These are phyloP conservation scores for Lucilia cuprina DNA, from an alignment of 1,140 invertebrate species.

Conservation along the genomic window DNA sequence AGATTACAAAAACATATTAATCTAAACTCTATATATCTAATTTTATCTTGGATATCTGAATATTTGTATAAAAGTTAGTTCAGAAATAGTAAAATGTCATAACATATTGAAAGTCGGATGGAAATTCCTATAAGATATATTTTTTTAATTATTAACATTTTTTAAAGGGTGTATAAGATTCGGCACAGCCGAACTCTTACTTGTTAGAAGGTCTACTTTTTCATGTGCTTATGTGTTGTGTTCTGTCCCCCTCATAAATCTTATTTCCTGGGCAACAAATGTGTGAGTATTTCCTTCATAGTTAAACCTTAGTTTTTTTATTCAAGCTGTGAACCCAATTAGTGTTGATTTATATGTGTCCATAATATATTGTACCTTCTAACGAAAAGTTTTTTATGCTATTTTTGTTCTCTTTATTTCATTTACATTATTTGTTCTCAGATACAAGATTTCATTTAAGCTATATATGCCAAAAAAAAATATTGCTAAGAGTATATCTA, in stretches of 20 bases:
- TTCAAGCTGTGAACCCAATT: conserved; percentile 30
- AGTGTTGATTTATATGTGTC: conserved; percentile 32
- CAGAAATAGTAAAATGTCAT: too few species aligned
- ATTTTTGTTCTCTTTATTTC: neutral
- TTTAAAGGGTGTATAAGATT: too few species aligned
- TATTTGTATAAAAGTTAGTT: too few species aligned
- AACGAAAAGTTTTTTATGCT: neutral
- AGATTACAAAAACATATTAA: too few species aligned
- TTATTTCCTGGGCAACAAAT: neutral
- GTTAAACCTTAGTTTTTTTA: neutral
- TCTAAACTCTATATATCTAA: too few species aligned
- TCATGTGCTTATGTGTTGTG: neutral
- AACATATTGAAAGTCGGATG: too few species aligned
- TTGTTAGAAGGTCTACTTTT: neutral
- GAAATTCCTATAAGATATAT: too few species aligned
- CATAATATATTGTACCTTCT: conserved; percentile 16
- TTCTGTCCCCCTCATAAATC: neutral
- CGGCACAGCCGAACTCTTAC: too few species aligned
- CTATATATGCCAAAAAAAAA: neutral
- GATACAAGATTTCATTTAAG: neutral
- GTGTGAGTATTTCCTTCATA: neutral
- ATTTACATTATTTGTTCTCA: neutral
- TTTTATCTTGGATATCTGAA: too few species aligned
- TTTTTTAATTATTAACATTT: too few species aligned
- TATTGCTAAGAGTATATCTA: too few species aligned